Base-by-base conservation (phyloP, 2,113 vertebrate genomes). In the Apodemus sylvaticus region DNA sequence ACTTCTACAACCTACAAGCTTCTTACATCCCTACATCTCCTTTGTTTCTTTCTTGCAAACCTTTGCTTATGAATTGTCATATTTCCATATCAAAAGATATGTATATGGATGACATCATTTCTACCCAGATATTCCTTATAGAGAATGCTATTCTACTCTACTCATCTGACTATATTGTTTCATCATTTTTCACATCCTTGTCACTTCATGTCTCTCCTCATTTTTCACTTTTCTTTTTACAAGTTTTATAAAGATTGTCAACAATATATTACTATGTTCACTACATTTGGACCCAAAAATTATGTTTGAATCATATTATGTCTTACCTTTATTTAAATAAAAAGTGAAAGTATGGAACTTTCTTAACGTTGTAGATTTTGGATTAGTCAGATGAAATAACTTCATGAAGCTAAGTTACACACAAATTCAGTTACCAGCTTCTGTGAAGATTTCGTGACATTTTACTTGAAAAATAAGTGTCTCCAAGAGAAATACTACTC, bases 401-500 rank as follows among this genome's bases (percentile, higher is more conserved):
- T 7, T 68, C 68, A 19, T 77, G 73, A 96, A 86, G 48, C 58
- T 86, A 58, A 78, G 39, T 93, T 39, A 79, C 36, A 55, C 13
- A 85, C 51, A 73, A 16, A 66, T 93, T 76, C 60, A 74, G n/a
- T 55, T 81, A 19, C 58, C 11, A 68, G 89, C 24, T 86, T 51
- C 51, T 94, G 71, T 39, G 77, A 96, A 94, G 42, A 29, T 55
- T 91, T 70, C 74, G 3, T 86, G 90, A 86, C 45, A 86, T 91
- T 48, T 86, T 68, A 68, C 29, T 93, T 91, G 64, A 86, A 92
- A 93, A 39, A 36, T 14, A 79, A 78, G 42, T 34, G 20, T 89
- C 51, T 76, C n/a, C 4, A 85, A 83, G 58, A 45, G 88, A 45
- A 42, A 60, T 53, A 82, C 39, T 1, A 16, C 29, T 39, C 73